These are phyloP conservation scores for Trichonephila clavata DNA, from an alignment of 1,140 invertebrate species.

Conservation along the genomic window DNA sequence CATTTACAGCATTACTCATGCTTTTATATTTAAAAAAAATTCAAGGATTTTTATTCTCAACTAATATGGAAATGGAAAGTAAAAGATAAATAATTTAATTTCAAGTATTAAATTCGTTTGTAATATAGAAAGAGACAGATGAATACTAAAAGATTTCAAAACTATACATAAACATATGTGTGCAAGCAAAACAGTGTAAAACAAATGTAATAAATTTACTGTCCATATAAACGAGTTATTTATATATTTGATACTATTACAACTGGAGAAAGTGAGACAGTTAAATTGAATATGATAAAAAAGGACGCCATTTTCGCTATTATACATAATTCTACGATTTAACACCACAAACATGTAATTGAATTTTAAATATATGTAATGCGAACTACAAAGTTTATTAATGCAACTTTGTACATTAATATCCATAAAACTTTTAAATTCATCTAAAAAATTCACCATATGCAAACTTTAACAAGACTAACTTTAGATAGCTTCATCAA, in stretches of 20 bases:
- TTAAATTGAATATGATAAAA: not conserved
- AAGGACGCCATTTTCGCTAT: not conserved
- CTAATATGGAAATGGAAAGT: no score
- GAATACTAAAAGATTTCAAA: no score
- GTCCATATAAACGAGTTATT: not conserved
- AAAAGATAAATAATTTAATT: no score
- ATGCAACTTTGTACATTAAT: constrained; percentile 22
- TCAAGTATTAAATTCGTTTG: no score
- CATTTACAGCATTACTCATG: no score
- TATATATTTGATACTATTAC: not conserved
- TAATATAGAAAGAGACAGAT: no score
- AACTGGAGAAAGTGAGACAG: constrained; percentile 8
- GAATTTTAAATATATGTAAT: not conserved
- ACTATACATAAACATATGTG: no score
- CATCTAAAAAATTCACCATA: constrained; percentile 26
- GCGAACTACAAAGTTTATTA: not conserved
- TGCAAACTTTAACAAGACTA: constrained; percentile 22
- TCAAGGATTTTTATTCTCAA: no score
- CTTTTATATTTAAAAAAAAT: no score
- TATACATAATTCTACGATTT: not conserved
- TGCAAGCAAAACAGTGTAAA: not conserved
- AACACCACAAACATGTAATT: not conserved
- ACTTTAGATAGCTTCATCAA: not conserved
- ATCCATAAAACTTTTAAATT: constrained; percentile 39
- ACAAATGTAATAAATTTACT: not conserved